These are phyloP conservation scores for Ariolimax columbianus DNA, from an alignment of 2,888 invertebrate species.

Conservation along the genomic window DNA sequence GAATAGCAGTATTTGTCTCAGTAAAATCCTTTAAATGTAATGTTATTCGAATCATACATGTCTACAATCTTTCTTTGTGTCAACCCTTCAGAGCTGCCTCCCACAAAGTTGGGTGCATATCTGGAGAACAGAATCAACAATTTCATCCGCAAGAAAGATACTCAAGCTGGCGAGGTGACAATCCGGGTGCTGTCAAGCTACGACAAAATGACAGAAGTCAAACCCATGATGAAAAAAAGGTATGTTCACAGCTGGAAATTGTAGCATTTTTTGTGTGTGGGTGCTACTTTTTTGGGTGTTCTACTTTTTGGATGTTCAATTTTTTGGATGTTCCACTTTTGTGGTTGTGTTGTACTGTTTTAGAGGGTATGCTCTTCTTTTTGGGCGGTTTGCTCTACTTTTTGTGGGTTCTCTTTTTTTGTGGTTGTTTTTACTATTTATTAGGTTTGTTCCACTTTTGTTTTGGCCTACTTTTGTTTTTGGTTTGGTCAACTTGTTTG, in stretches of 20 bases:
- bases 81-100: slow-evolving; percentile 84
- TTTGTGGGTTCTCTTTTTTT: too few species aligned
- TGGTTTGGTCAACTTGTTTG: too few species aligned
- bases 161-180: slow-evolving; percentile 97
- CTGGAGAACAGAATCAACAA: slow-evolving; percentile 98
- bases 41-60: neutral
- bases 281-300: too few species aligned
- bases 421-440: too few species aligned
- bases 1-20: too few species aligned
- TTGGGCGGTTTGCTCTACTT: too few species aligned
- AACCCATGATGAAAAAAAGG: slow-evolving; percentile 94
- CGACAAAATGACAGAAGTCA: slow-evolving; percentile 99
- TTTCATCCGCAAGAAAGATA: slow-evolving; percentile 94
- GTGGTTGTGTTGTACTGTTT: too few species aligned
- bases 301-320: neutral
- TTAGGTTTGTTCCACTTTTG: too few species aligned
- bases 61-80: neutral
- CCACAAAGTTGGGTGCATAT: slow-evolving; percentile 96
- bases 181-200: slow-evolving; percentile 98
- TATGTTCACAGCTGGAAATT: neutral
- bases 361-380: too few species aligned
- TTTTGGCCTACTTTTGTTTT: too few species aligned
- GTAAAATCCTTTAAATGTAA: too few species aligned
- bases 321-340: too few species aligned
- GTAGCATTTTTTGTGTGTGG: neutral